Percentiles rank a stretch among this genome's conserved stretches.
Evolutionary conservation across 2,888 invertebrate genomes (phyloP).

Genomic region (Coleophora flavipennella): DNA sequence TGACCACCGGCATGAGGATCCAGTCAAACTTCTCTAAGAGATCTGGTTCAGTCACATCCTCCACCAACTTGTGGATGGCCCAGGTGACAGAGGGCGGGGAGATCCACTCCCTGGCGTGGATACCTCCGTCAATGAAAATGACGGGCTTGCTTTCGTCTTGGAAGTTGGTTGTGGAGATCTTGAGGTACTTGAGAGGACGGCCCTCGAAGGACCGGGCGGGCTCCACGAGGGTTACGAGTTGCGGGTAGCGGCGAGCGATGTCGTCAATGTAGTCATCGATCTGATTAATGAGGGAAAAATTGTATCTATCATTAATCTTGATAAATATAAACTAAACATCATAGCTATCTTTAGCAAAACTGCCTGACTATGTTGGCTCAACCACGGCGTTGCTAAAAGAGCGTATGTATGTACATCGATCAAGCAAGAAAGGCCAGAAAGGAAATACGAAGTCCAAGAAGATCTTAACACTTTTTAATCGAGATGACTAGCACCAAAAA

Average conservation of each 20-base stretch:
- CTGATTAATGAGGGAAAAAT: slow-evolving; percentile 25
- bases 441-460: too few relatives aligned
- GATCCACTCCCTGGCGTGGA: slow-evolving; percentile 82
- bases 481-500: too few relatives aligned
- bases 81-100: slow-evolving; percentile 77
- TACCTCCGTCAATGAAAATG: slow-evolving; percentile 74
- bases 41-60: slow-evolving; percentile 67
- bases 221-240: slow-evolving; percentile 33
- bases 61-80: slow-evolving; percentile 76
- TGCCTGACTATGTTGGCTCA: too few relatives aligned
- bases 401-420: too few relatives aligned
- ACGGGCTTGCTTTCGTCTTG: slow-evolving; percentile 59
- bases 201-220: slow-evolving; percentile 72
- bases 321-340: too few relatives aligned
- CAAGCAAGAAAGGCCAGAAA: too few relatives aligned
- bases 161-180: slow-evolving; percentile 68
- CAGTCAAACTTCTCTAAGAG: slow-evolving; percentile 76
- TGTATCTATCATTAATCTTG: too few relatives aligned
- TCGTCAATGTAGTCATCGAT: slow-evolving; percentile 42
- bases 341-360: too few relatives aligned
- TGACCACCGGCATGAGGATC: slow-evolving; percentile 76
- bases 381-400: too few relatives aligned
- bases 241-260: slow-evolving; percentile 34
- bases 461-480: too few relatives aligned
- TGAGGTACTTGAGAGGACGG: slow-evolving; percentile 68